These are phyloP conservation scores for Melanostoma mellinum DNA, from an alignment of 2,888 invertebrate genomes.

Conservation along the genomic window DNA sequence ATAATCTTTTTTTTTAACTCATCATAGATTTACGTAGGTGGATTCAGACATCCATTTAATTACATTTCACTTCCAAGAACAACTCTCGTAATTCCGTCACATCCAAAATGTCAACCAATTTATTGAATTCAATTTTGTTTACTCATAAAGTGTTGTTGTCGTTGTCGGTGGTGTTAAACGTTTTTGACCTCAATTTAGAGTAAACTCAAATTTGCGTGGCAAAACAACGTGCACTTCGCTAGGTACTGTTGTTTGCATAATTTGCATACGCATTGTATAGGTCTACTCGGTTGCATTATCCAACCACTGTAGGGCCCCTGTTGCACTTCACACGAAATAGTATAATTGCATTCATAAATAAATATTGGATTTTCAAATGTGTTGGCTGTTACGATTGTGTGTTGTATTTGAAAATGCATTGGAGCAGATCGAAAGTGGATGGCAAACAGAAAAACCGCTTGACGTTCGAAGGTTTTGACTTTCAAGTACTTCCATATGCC, in stretches of 20 bases:
- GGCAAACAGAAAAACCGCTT: too few species aligned
- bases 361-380: not conserved
- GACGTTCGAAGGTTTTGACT: too few species aligned
- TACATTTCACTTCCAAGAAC: too few species aligned
- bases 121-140: conserved; percentile 35
- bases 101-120: conserved; percentile 31
- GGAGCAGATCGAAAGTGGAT: not conserved
- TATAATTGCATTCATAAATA: conserved; percentile 6
- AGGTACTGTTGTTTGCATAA: not conserved
- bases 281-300: not conserved
- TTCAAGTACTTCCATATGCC: too few species aligned
- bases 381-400: not conserved
- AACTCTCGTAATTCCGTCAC: not conserved
- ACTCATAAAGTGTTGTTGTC: not conserved
- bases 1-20: not conserved
- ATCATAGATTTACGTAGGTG: too few species aligned
- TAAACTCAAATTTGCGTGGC: conserved; percentile 25
- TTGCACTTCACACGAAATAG: not conserved
- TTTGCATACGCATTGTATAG: conserved; percentile 6
- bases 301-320: too few species aligned
- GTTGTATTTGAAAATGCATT: conserved; percentile 6
- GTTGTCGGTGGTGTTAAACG: too few species aligned
- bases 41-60: too few species aligned
- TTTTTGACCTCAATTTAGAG: conserved; percentile 37
- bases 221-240: conserved; percentile 1